These are phyloP conservation scores for Arctia plantaginis DNA, from an alignment of 2,888 invertebrate genomes.

Conservation along the genomic window DNA sequence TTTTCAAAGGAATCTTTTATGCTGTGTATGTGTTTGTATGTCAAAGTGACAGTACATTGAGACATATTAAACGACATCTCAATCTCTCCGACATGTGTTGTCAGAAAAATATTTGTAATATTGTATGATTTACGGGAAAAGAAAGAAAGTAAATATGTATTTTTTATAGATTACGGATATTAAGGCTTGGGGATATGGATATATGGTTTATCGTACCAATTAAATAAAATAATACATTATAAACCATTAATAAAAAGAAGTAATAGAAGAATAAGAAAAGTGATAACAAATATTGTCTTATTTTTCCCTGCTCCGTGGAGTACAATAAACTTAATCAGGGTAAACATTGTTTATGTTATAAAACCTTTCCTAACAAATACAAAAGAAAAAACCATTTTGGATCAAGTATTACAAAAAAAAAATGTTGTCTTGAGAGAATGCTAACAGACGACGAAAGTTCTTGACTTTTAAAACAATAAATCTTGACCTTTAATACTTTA, in stretches of 20 bases:
- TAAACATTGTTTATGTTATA: not conserved
- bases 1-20: not conserved
- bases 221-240: too few species aligned
- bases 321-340: not conserved
- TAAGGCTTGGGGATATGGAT: not conserved
- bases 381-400: not conserved
- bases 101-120: not conserved
- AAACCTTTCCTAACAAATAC: not conserved
- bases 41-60: not conserved
- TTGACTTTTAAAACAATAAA: not conserved
- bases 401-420: not conserved
- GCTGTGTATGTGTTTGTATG: not conserved
- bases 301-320: not conserved
- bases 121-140: not conserved
- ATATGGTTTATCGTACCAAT: not conserved
- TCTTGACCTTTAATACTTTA: not conserved
- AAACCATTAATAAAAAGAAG: too few species aligned
- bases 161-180: not conserved
- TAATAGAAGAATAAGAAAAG: not conserved
- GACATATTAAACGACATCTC: not conserved
- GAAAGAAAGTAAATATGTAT: not conserved
- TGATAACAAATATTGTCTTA: not conserved
- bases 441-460: not conserved
- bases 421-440: not conserved
- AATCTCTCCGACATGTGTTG: not conserved